phyloP scores from a whole-genome alignment of 2,888 invertebrate genomes.

The Metellina segmentata region DNA sequence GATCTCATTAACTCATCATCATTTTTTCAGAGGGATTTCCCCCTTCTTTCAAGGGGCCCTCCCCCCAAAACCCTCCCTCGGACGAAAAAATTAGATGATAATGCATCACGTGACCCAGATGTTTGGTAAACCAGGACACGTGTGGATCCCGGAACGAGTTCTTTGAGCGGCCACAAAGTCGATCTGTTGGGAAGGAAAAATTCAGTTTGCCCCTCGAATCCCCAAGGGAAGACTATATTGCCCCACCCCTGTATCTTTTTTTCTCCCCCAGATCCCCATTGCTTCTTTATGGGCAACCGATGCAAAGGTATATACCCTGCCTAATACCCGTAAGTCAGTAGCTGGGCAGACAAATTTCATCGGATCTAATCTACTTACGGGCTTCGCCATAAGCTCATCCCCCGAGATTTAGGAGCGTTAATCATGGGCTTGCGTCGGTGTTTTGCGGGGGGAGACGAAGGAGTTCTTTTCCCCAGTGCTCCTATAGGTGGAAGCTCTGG shows the following conservation, averaged over 20 bases:
- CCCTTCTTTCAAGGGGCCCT: constrained; percentile 10
- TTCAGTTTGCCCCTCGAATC: constrained; percentile 52
- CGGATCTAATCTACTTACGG: constrained; percentile 73
- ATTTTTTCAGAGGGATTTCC: constrained; percentile 14
- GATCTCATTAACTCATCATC: constrained; percentile 37
- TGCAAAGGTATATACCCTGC: constrained; percentile 45
- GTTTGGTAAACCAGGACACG: constrained; percentile 76
- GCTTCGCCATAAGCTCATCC: constrained; percentile 58
- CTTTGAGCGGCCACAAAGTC: constrained; percentile 70
- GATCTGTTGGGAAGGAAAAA: constrained; percentile 65
- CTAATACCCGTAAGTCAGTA: constrained; percentile 62
- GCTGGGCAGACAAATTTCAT: constrained; percentile 74
- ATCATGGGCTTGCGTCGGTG: constrained; percentile 71
- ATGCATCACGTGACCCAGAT: constrained; percentile 73
- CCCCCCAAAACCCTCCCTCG: background rate
- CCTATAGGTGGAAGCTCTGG: background rate
- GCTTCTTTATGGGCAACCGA: constrained; percentile 57
- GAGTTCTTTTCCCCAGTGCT: background rate
- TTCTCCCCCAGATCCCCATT: constrained; percentile 6
- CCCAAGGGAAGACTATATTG: constrained; percentile 38
- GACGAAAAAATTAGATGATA: constrained; percentile 40
- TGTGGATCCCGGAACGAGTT: constrained; percentile 63
- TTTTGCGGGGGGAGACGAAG: constrained; percentile 17
- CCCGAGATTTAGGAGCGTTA: constrained; percentile 58
- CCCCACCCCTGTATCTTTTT: constrained; percentile 46